A percentile compares a stretch with the other conserved stretches of the same genome.
Conservation (phyloP, 1,140 invertebrate species). For the Leptinotarsa texana region DNA sequence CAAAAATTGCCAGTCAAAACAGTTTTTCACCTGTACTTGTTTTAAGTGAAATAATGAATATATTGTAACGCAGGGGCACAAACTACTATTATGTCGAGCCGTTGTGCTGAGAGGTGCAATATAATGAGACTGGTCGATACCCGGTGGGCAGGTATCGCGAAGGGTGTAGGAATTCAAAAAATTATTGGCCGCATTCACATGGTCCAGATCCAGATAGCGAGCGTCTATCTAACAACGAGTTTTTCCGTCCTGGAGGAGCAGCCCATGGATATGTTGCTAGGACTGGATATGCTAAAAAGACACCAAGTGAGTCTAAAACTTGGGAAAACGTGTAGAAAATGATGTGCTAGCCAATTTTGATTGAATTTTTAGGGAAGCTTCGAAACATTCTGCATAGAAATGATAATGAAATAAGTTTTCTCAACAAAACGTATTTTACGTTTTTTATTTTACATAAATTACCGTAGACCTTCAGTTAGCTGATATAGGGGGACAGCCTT, state of each 20-base stretch:
- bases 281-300: constrained; percentile 95
- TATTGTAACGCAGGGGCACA: constrained; percentile 71
- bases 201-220: constrained; percentile 95
- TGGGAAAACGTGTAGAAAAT: too few relatives aligned
- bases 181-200: constrained; percentile 96
- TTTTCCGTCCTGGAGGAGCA: constrained; percentile 98
- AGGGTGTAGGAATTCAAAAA: constrained; percentile 94
- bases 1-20: too few relatives aligned
- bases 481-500: too few relatives aligned
- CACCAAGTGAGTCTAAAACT: constrained; percentile 78
- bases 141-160: constrained; percentile 92
- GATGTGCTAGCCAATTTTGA: too few relatives aligned
- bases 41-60: neutral
- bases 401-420: too few relatives aligned
- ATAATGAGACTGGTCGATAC: constrained; percentile 95
- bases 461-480: too few relatives aligned
- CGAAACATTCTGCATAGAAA: too few relatives aligned
- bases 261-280: constrained; percentile 97
- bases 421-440: too few relatives aligned
- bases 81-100: constrained; percentile 92
- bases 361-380: too few relatives aligned
- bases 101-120: constrained; percentile 90
- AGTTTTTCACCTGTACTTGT: neutral
- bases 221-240: constrained; percentile 91
- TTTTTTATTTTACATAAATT: too few relatives aligned